Evolutionary conservation across 2,113 vertebrate species (phyloP).

Genomic region (Malaclemys terrapin): DNA sequence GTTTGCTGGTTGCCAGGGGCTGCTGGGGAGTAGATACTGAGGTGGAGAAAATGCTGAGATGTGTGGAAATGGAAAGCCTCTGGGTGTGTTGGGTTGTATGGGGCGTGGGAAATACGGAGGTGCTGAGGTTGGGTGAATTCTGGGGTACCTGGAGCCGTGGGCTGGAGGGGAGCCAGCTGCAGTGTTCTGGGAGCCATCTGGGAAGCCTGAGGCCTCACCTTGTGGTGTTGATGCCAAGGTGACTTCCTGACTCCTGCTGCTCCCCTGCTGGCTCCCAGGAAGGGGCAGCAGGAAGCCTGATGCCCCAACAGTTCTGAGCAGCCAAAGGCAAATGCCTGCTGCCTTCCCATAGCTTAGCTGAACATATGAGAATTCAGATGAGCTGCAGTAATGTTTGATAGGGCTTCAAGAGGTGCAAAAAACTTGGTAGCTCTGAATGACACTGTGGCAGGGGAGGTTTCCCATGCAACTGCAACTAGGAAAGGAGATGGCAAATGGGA

Average conservation of each 20-base stretch:
- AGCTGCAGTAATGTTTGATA: neutral
- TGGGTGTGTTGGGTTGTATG: neutral
- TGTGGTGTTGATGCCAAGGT: neutral
- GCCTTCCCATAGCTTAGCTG: neutral
- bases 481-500: neutral
- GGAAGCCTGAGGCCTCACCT: neutral
- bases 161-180: neutral
- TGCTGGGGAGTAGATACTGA: neutral
- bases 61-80: neutral
- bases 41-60: neutral
- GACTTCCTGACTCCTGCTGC: neutral
- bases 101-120: neutral
- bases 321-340: accelerated
- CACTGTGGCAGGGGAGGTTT: neutral
- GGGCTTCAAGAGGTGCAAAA: neutral
- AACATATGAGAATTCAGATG: neutral
- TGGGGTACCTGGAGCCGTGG: neutral
- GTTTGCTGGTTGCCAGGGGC: neutral
- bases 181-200: neutral
- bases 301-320: neutral
- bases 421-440: neutral
- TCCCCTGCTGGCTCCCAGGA: neutral
- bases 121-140: neutral
- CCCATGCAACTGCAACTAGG: neutral
- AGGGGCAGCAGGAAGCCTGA: neutral